phyloP scores from a whole-genome alignment of 2,113 vertebrate genomes.

The Leptobrachium ailaonicum region DNA sequence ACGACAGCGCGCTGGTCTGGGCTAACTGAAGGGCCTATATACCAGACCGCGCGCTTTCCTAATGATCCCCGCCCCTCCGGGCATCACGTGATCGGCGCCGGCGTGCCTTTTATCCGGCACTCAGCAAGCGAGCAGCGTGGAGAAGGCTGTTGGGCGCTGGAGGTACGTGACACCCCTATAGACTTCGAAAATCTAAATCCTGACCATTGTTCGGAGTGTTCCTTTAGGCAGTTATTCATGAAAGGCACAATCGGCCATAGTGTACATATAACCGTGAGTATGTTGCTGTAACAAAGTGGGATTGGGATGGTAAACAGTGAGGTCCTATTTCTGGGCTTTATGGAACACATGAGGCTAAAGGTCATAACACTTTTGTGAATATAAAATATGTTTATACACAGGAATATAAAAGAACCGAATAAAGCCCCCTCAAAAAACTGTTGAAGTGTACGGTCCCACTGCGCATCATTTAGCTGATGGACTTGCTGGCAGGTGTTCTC shows the following conservation, averaged over 20 bases:
- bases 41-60: too few relatives aligned
- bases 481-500: conserved; percentile 16
- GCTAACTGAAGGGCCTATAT: too few relatives aligned
- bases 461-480: conserved; percentile 44
- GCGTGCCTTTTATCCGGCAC: too few relatives aligned
- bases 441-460: conserved; percentile 3
- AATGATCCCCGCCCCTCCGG: too few relatives aligned
- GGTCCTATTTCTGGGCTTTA: too few relatives aligned
- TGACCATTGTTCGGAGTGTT: not conserved
- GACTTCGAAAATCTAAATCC: too few relatives aligned
- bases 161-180: too few relatives aligned
- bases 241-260: not conserved
- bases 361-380: not conserved
- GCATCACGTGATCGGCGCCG: too few relatives aligned
- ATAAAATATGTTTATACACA: not conserved
- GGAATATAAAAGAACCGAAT: not conserved
- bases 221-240: not conserved
- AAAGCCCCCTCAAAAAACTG: conserved; percentile 7
- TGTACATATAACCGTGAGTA: not conserved
- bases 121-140: too few relatives aligned
- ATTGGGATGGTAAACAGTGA: too few relatives aligned
- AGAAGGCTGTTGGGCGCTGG: too few relatives aligned
- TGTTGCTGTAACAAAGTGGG: not conserved
- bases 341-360: not conserved
- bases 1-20: too few relatives aligned